phyloP scores from a whole-genome alignment of 2,797 vertebrate species.

The Silurus lanzhouensis region DNA sequence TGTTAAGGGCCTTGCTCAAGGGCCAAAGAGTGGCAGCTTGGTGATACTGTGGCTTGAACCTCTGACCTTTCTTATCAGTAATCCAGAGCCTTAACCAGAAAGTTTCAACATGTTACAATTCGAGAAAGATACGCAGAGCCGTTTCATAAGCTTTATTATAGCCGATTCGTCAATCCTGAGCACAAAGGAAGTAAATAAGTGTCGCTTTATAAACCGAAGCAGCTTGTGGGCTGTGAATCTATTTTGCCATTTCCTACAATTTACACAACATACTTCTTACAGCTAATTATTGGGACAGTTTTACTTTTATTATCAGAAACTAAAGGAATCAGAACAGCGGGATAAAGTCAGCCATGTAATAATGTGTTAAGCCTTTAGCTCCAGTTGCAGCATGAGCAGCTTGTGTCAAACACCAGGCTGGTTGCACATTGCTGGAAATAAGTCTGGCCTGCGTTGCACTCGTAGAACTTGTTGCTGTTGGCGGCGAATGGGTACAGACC shows the following conservation, averaged over 20 bases:
- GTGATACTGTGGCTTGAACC: too few species aligned
- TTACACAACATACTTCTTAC: neutral
- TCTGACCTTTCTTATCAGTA: too few species aligned
- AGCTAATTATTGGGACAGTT: neutral
- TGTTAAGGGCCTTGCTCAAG: too few species aligned
- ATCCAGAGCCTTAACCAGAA: too few species aligned
- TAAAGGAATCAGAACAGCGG: neutral
- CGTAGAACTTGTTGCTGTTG: constrained; percentile 64
- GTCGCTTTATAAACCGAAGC: neutral
- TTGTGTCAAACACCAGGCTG: constrained; percentile 63
- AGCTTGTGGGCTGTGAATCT: neutral
- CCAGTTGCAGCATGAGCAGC: constrained; percentile 66
- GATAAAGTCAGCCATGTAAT: neutral
- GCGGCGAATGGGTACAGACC: constrained; percentile 59
- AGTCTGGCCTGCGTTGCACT: constrained; percentile 58
- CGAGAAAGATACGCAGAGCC: neutral
- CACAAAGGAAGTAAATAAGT: constrained; percentile 12
- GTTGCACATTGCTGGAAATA: constrained; percentile 61
- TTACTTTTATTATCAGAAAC: neutral
- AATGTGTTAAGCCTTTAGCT: constrained; percentile 41
- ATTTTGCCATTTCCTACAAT: neutral
- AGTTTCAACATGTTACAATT: too few species aligned
- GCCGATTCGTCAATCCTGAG: neutral
- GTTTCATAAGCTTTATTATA: constrained; percentile 24
- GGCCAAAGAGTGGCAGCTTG: too few species aligned